phyloP scores from a whole-genome alignment of 92 coral and sea anemone species.

The Pocillopora meandrina region DNA sequence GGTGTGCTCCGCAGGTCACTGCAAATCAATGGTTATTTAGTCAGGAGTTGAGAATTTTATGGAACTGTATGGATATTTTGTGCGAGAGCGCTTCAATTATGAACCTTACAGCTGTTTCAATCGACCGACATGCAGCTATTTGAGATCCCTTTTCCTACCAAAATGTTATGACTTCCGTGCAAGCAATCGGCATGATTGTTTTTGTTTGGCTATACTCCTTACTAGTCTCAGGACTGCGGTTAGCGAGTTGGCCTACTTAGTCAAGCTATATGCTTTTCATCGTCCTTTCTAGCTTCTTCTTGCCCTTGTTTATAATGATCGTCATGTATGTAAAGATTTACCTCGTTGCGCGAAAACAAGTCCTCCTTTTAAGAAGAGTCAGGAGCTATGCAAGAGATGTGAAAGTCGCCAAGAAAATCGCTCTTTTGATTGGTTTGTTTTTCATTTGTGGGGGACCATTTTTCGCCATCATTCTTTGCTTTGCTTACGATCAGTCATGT shows the following conservation, averaged over 20 bases:
- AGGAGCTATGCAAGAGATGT: slow-evolving; percentile 69
- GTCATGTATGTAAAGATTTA: slow-evolving; percentile 78
- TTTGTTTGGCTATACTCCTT: slow-evolving; percentile 76
- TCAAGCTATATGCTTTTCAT: slow-evolving; percentile 64
- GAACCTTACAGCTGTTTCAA: slow-evolving; percentile 86
- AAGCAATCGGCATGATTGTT: slow-evolving; percentile 60
- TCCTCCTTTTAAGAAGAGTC: slow-evolving; percentile 55
- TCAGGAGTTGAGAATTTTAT: slow-evolving; percentile 48
- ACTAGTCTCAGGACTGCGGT: slow-evolving; percentile 63
- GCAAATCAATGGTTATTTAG: slow-evolving; percentile 67
- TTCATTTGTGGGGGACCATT: slow-evolving; percentile 84
- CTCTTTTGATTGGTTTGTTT: slow-evolving; percentile 80
- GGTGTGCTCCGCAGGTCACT: slow-evolving; percentile 83
- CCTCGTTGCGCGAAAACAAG: slow-evolving; percentile 80
- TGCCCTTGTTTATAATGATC: slow-evolving; percentile 75
- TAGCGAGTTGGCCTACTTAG: slow-evolving; percentile 57
- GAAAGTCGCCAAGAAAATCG: slow-evolving; percentile 87
- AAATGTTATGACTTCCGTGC: slow-evolving; percentile 62
- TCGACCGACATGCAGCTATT: slow-evolving; percentile 84
- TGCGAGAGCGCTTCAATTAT: slow-evolving; percentile 87
- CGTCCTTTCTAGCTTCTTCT: slow-evolving; percentile 66
- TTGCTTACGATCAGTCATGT: slow-evolving; percentile 56
- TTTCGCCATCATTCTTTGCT: slow-evolving; percentile 68
- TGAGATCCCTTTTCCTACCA: slow-evolving; percentile 79
- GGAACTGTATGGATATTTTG: slow-evolving; percentile 86